These are phyloP conservation scores for Tachycineta bicolor DNA, from an alignment of 2,113 vertebrate species.

Conservation along the genomic window DNA sequence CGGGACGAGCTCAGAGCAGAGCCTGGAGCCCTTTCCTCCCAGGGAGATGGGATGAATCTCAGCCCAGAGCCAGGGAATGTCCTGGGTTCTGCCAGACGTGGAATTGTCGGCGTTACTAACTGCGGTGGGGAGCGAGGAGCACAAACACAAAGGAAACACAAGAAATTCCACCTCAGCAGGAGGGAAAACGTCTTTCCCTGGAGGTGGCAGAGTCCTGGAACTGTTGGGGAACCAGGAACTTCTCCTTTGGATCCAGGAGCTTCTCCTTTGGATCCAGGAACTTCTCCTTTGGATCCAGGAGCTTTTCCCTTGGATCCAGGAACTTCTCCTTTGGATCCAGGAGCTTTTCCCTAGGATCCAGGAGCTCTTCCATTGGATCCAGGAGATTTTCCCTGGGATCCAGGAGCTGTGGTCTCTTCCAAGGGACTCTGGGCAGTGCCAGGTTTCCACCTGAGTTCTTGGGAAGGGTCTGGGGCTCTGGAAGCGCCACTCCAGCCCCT, in stretches of 20 bases:
- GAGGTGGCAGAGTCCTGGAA: background rate
- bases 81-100: background rate
- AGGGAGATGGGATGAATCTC: background rate
- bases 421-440: background rate
- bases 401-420: background rate
- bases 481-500: background rate
- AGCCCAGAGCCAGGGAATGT: background rate
- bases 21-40: background rate
- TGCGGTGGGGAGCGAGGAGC: background rate
- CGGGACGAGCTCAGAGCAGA: background rate
- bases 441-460: background rate
- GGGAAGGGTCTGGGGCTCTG: background rate
- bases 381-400: background rate
- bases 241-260: no score
- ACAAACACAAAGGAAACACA: rapidly evolving
- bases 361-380: background rate
- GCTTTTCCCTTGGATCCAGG: no score
- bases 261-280: background rate
- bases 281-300: no score
- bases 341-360: background rate
- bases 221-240: background rate
- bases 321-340: background rate
- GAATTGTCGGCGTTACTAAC: rapidly evolving
- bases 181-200: background rate
- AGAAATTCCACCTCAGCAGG: background rate